These are phyloP conservation scores for Noctilio leporinus DNA, from an alignment of 2,113 vertebrate genomes.

Conservation along the genomic window DNA sequence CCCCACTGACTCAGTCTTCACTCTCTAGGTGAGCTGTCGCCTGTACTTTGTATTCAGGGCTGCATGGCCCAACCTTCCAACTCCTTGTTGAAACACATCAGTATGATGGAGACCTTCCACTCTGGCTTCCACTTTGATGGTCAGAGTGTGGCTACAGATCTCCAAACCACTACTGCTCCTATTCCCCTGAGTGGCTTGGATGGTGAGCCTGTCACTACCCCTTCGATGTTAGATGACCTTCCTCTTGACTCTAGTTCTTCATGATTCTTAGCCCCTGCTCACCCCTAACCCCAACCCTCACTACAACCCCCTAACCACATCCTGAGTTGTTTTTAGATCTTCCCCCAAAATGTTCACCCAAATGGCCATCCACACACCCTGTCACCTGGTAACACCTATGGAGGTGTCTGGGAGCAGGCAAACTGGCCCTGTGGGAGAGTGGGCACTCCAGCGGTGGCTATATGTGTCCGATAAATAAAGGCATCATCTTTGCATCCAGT, in stretches of 20 bases:
- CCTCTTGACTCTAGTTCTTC: not conserved
- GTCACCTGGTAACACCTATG: not conserved
- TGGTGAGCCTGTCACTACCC: not conserved
- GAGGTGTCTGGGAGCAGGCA: not conserved
- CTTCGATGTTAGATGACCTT: not conserved
- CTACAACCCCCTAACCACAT: not conserved
- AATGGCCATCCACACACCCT: rapidly evolving
- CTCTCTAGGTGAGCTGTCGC: rapidly evolving
- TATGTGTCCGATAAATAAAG: conserved; percentile 22
- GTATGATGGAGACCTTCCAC: not conserved
- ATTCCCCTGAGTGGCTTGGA: not conserved
- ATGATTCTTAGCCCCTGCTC: not conserved
- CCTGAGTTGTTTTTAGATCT: not conserved
- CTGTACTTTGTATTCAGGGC: not conserved
- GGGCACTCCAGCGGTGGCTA: not conserved
- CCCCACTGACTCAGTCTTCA: too few species aligned
- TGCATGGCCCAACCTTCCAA: not conserved
- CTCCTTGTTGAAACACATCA: not conserved
- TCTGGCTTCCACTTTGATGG: rapidly evolving
- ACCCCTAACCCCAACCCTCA: not conserved
- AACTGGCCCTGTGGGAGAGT: not conserved
- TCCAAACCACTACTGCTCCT: not conserved
- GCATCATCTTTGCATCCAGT: not conserved
- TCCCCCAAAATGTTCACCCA: not conserved
- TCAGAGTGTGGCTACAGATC: not conserved